phyloP scores from a whole-genome alignment of 2,888 invertebrate species.

The Caenorhabditis wallacei region DNA sequence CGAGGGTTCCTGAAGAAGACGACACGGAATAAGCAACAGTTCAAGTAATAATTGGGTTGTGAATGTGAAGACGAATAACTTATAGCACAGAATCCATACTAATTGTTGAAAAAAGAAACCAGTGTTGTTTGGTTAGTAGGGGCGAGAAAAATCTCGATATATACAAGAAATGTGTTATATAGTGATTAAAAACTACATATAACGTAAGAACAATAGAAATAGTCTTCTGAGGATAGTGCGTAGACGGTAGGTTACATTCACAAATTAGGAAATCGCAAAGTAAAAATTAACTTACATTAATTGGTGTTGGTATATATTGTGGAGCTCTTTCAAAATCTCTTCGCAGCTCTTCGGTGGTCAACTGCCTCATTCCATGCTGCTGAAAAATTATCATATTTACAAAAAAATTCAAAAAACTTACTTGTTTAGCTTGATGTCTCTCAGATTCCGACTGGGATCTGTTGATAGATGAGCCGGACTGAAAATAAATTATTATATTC shows the following conservation, averaged over 20 bases:
- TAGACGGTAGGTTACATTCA: slow-evolving; percentile 12
- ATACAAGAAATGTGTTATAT: neutral
- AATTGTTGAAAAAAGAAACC: neutral
- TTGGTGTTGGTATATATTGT: slow-evolving; percentile 54
- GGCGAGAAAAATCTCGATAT: neutral
- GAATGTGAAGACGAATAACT: slow-evolving; percentile 4
- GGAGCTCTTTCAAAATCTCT: slow-evolving; percentile 13
- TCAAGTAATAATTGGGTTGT: neutral
- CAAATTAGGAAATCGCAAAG: neutral
- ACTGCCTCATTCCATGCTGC: neutral
- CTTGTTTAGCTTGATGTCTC: neutral
- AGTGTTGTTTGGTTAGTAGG: neutral
- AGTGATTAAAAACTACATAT: neutral
- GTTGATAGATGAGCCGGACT: neutral
- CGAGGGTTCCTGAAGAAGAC: slow-evolving; percentile 50
- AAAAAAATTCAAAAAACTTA: neutral
- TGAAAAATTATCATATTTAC: neutral
- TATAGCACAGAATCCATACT: slow-evolving; percentile 12
- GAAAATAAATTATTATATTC: no score
- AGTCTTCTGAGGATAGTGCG: slow-evolving; percentile 24
- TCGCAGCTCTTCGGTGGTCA: slow-evolving; percentile 17
- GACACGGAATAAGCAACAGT: slow-evolving; percentile 45
- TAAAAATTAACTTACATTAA: slow-evolving; percentile 43
- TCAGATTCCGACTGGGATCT: neutral
- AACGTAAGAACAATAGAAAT: neutral